Base-by-base conservation (phyloP, 2,888 invertebrate species). In the Metopia argyrocephala region DNA sequence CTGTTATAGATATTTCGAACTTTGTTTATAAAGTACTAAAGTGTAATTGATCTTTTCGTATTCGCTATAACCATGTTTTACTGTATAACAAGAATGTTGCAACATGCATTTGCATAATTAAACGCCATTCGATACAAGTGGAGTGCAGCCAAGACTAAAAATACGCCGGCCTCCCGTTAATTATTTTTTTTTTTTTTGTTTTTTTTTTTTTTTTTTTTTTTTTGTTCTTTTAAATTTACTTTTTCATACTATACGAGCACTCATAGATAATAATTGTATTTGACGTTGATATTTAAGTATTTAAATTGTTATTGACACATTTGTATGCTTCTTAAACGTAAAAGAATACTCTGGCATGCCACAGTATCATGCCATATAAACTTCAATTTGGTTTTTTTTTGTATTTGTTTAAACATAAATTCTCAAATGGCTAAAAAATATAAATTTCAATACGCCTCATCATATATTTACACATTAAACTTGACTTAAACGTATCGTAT, bases 221-320 rank as follows among this genome's bases (percentile, higher is more conserved):
- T 12, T 31, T 31, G 31, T 12, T 31, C 0, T 31, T 31, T 0
- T 9, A 56, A 38, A 38, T 64, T 28, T 38, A 5, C 6, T 18
- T 65, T 38, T 38, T 52, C 50, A 50, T 28, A 59, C 46, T 56
- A 38, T 9, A 66, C 23, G n/a, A n/a, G n/a, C n/a, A n/a, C n/a
- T 18, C 21, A 46, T 27, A 64, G 56, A 38, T 52, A 75, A 56
- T 3, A 25, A 65, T 75, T 64, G 15, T 56, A 57, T 56, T 59
- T 71, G 66, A 61, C 71, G 57, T 61, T 73, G 73, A 69, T 76
- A 59, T 52, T 69, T 52, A 31, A 59, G 46, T 61, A 78, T 70
- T 78, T 48, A 74, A 76, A 81, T 76, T 81, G 76, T 69, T 81
- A 81, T 81, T 81, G 80, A 81, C 80, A 81, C 54, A 65, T 61